phyloP scores from a whole-genome alignment of 2,888 invertebrate species.

The Drosophila maculinotata region DNA sequence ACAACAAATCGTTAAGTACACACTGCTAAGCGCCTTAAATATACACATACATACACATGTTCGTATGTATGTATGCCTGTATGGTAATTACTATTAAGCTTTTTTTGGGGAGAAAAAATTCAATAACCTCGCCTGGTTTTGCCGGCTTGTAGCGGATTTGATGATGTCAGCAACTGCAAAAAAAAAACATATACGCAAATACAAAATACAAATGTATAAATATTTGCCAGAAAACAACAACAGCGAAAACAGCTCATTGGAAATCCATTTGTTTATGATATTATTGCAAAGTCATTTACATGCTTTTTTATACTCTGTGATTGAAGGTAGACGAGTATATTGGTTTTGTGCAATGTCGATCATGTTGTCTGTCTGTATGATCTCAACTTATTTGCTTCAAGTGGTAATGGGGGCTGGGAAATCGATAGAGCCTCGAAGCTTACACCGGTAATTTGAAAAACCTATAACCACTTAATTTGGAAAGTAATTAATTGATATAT shows the following conservation, averaged over 20 bases:
- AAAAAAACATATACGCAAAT: conserved; percentile 20
- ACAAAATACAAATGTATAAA: conserved; percentile 42
- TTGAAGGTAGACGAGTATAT: too few relatives aligned
- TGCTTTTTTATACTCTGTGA: too few relatives aligned
- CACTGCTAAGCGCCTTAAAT: conserved; percentile 44
- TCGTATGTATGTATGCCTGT: conserved; percentile 22
- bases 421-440: too few relatives aligned
- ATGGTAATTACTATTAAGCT: conserved; percentile 38
- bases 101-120: conserved; percentile 40
- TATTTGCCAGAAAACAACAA: conserved; percentile 31
- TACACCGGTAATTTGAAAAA: too few relatives aligned
- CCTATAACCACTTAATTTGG: too few relatives aligned
- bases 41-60: conserved; percentile 7
- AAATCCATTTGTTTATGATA: conserved; percentile 65
- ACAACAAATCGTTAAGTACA: too few relatives aligned
- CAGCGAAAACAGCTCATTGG: conserved; percentile 42
- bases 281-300: conserved; percentile 63
- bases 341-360: too few relatives aligned
- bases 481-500: too few relatives aligned
- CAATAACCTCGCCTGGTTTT: conserved; percentile 53
- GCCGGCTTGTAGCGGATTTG: conserved; percentile 33
- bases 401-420: too few relatives aligned
- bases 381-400: too few relatives aligned
- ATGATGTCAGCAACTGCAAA: conserved; percentile 68
- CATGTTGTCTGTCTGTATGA: too few relatives aligned